phyloP scores from a whole-genome alignment of 2,888 invertebrate genomes.

The Tetranychus truncatus region DNA sequence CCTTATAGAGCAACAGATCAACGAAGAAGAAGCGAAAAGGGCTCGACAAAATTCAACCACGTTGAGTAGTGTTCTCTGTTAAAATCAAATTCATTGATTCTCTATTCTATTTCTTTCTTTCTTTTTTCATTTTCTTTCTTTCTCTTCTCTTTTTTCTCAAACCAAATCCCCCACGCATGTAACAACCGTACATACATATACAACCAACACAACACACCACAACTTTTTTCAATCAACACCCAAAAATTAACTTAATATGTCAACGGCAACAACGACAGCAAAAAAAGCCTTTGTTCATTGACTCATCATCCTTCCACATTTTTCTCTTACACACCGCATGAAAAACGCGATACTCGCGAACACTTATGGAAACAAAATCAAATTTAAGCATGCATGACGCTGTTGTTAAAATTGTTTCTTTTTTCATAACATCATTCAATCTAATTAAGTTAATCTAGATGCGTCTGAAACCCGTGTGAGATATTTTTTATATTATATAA shows the following conservation, averaged over 20 bases:
- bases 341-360: neutral
- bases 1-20: constrained; percentile 88
- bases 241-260: neutral
- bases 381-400: neutral
- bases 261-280: constrained; percentile 1
- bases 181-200: neutral
- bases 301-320: constrained; percentile 1
- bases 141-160: neutral
- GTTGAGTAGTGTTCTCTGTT: constrained; percentile 1
- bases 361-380: neutral
- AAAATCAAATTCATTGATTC: neutral
- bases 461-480: neutral
- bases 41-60: constrained; percentile 48
- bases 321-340: neutral
- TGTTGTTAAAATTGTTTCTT: neutral
- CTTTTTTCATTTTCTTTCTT: neutral
- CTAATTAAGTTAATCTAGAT: neutral
- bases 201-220: neutral
- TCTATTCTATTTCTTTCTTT: neutral
- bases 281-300: neutral
- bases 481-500: constrained; percentile 1
- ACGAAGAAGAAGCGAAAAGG: constrained; percentile 84
- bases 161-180: constrained; percentile 1
- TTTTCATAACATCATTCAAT: neutral
- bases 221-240: neutral